Evolutionary conservation across 2,113 vertebrate species (phyloP).

Genomic region (Opisthocomus hoazin): DNA sequence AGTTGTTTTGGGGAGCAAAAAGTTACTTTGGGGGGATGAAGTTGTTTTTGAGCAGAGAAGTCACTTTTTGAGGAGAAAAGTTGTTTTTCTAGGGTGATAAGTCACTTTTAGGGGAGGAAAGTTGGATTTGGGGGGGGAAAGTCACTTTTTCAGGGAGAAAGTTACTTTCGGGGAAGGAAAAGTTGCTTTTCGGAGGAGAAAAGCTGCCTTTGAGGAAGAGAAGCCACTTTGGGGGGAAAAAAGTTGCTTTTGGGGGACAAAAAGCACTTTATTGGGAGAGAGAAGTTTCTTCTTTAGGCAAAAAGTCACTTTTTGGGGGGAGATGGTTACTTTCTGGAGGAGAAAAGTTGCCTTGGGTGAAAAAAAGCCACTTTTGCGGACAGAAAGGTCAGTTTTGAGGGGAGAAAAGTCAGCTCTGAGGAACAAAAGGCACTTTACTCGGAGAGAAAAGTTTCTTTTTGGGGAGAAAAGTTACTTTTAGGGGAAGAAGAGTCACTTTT

Average conservation of each 20-base stretch:
- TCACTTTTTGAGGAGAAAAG: background rate
- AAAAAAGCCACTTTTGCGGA: background rate
- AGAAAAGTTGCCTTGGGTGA: background rate
- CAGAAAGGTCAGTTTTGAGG: no score
- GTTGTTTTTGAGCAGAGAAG: background rate
- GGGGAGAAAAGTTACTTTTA: background rate
- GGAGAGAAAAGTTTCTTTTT: background rate
- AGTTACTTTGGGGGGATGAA: background rate
- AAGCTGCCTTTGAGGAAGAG: background rate
- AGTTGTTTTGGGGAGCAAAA: background rate
- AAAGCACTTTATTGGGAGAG: background rate
- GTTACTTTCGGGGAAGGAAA: background rate
- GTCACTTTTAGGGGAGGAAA: background rate
- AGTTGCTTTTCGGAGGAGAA: background rate
- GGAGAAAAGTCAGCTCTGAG: background rate
- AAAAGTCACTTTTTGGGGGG: background rate
- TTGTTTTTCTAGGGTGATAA: no score
- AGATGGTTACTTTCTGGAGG: background rate
- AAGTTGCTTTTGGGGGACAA: no score
- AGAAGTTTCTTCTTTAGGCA: no score
- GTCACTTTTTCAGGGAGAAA: no score
- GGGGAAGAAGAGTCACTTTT: background rate
- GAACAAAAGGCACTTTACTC: no score
- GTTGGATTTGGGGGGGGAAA: no score
- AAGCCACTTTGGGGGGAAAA: background rate